Base-by-base conservation (phyloP, 2,113 vertebrate species). In the Apteryx mantelli region DNA sequence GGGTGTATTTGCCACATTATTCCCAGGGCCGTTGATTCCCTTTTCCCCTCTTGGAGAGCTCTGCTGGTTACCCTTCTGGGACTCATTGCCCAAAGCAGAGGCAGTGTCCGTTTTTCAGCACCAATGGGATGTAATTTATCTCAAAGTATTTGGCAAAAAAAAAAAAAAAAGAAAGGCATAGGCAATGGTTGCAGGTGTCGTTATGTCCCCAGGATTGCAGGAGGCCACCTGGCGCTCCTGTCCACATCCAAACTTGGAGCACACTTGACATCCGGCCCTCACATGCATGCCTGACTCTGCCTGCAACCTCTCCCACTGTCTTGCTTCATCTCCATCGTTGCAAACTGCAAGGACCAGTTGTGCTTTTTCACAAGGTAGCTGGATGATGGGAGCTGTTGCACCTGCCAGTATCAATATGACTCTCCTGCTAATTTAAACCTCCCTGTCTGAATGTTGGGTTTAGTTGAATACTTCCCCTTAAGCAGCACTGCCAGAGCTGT, bases 241-340 rank as follows among this genome's bases (percentile, higher is more conserved):
- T 15, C 36, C 38, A 55, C 55, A 13, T 1, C 13, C 6, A 1
- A 22, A 17, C 21, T 13, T n/a, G 40, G 63, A 52, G 50, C 15
- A 24, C 2, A 1, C 42, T 58, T 9, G 26, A 40, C 34, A 4
- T 25, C 60, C 30, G 46, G 79, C 65, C 16, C 46, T 15, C 79
- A 64, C 69, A 73, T 61, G 2, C 3, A 2, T 14, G 30, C 38
- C n/a, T 70, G 34, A 52, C 19, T 68, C 53, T 82, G 77, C 34
- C 14, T 1, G 0, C 5, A 2, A 28, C 82, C 5, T 4, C 42
- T 40, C 30, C 26, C 46, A 9, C 30, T 21, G 34, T 46, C 34
- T 8, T 19, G 0, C 46, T 50, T 11, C 30, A 5, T 32, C 2
- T 1, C 24, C 0, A 1, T 18, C 4, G 3, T 1, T 3, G 68